These are phyloP conservation scores for Halocynthia aurantium DNA, from an alignment of 23 tunicate species.

Conservation along the genomic window DNA sequence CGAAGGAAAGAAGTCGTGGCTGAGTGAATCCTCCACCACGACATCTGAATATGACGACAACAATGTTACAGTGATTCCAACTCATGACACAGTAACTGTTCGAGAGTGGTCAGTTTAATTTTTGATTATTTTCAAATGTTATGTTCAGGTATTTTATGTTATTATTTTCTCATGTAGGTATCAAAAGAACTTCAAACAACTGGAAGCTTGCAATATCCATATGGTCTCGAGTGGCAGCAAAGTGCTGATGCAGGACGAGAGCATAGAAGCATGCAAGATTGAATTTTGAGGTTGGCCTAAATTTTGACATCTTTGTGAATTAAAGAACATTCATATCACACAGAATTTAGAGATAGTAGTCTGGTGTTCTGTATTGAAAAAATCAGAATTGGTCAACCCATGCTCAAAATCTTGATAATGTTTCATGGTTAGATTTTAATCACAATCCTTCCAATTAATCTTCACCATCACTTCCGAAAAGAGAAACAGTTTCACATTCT, in stretches of 20 bases:
- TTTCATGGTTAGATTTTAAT: too few species aligned
- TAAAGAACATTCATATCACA: too few species aligned
- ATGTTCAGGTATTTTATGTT: background rate
- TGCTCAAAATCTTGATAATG: too few species aligned
- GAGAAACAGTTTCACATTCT: too few species aligned
- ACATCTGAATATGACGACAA: conserved; percentile 10
- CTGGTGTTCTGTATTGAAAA: too few species aligned
- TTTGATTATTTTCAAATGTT: background rate
- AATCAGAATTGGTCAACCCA: too few species aligned
- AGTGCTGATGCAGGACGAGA: conserved; percentile 59
- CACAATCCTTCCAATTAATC: too few species aligned
- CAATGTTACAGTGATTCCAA: conserved; percentile 80
- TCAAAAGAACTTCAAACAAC: conserved; percentile 38
- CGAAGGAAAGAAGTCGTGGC: conserved; percentile 68
- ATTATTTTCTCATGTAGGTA: conserved; percentile 36
- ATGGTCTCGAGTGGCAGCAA: conserved; percentile 70
- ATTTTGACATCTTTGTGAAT: background rate
- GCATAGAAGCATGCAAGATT: conserved; percentile 77
- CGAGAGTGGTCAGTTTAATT: conserved; percentile 39
- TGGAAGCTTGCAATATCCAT: conserved; percentile 52
- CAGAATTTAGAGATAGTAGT: too few species aligned
- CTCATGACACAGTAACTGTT: conserved; percentile 55
- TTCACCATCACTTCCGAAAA: too few species aligned
- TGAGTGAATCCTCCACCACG: conserved; percentile 1
- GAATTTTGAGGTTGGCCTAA: conserved; percentile 36